Evolutionary conservation across 2,888 invertebrate species (phyloP).

Genomic region (Megastigmus dorsalis): DNA sequence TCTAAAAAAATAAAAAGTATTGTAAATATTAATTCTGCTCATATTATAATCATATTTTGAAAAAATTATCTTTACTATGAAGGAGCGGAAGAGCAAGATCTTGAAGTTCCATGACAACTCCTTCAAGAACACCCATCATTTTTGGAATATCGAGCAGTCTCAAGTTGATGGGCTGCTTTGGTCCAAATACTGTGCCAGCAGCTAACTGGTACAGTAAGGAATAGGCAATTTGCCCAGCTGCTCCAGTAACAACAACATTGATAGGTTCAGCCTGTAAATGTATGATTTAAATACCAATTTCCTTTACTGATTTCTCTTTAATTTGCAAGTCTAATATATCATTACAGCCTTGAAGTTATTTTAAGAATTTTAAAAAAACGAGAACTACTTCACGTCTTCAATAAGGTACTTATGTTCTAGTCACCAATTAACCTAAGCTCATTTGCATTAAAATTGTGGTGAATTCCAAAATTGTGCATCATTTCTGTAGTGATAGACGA

Average conservation of each 20-base stretch:
- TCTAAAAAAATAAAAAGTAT: constrained; percentile 70
- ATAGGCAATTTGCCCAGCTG: constrained; percentile 99
- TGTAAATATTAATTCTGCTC: not conserved
- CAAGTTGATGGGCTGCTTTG: constrained; percentile 88
- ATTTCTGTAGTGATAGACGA: too few species aligned
- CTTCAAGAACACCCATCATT: constrained; percentile 97
- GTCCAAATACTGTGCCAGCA: constrained; percentile 96
- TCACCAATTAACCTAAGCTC: too few species aligned
- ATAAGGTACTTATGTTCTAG: too few species aligned
- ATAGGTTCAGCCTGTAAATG: constrained; percentile 86
- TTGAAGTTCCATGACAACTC: constrained; percentile 97
- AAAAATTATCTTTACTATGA: constrained; percentile 75
- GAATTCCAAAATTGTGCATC: too few species aligned
- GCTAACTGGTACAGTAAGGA: constrained; percentile 95
- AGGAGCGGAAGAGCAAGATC: constrained; percentile 96
- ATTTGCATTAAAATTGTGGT: too few species aligned
- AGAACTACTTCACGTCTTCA: too few species aligned
- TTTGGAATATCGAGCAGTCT: constrained; percentile 95
- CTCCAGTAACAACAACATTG: constrained; percentile 96
- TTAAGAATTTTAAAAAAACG: too few species aligned
- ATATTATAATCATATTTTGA: not conserved
- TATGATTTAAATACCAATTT: too few species aligned
- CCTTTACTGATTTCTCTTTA: too few species aligned
- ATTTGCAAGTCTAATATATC: too few species aligned
- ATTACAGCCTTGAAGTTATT: too few species aligned